Base-by-base conservation (phyloP, 2,888 invertebrate species). In the Agrotis segetum region DNA sequence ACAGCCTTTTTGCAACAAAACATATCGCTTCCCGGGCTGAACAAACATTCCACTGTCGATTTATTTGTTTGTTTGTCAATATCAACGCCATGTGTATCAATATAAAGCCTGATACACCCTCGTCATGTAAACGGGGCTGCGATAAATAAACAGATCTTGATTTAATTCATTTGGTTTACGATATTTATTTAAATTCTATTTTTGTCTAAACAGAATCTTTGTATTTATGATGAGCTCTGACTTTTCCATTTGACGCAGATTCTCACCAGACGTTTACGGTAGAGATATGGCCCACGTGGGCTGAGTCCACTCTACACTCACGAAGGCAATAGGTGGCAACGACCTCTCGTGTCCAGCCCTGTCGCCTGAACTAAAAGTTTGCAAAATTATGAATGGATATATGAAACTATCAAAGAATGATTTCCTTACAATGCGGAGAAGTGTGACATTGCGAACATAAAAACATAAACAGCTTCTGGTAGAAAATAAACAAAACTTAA, bases 21-120 rank as follows among this genome's bases (percentile, higher is more conserved):
- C 21, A 65, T 29, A 60, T 52, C 50, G 47, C 13, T 64, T 52
- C 19, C 61, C 34, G 46, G 47, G 50, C 19, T 21, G 67, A 71
- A 46, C 65, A 77, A 81, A 66, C 70, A 69, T 46, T 77, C 49
- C 9, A 53, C 40, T 58, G 21, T 47, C 68, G 64, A 81, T 68
- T 55, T 61, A 49, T 80, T 79, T 63, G 55, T 82, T 79, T 76
- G 64, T 56, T 49, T 60, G 68, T 66, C 56, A 52, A 66, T 77
- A 79, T 63, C 60, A 40, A 59, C 58, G 21, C 34, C 19, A 19
- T 49, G 60, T 58, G 56, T 71, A 62, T 67, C 79, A 66, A 76
- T 70, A 67, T 19, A 60, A 69, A 82, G 67, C 52, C 58, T 24
- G 52, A 56, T 46, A 72, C 70, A 62, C 34, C 16, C 24, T 29